Base-by-base conservation (phyloP, 2,797 vertebrate species). In the Peromyscus attwateri region DNA sequence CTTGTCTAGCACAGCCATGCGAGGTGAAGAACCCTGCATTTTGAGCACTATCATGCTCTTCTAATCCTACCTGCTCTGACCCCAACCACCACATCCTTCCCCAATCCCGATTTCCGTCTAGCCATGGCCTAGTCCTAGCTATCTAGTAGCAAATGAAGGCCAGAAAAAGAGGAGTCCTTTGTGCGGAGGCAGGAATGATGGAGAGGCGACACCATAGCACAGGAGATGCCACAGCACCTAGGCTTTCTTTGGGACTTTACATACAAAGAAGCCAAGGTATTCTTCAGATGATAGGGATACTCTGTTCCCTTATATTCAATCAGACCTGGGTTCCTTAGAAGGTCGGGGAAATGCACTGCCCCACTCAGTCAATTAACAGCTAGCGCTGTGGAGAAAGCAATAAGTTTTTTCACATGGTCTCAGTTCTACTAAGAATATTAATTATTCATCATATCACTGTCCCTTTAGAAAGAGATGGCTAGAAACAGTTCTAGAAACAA, bases 401-500 rank as follows among this genome's bases (percentile, higher is more conserved):
- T 46, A 83, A 82, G 57, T 71, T 66, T 73, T 73, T 92, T 92
- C 64, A 60, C 14, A 37, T 55, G 71, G 3, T 89, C 70, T 93
- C 87, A 95, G 43, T 84, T 89, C 73, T 77, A 73, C 0, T 64
- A 83, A 95, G 70, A 70, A 49, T 27, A 73, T 62, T 87, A 89
- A 84, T 55, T 46, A 92, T 43, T 77, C 46, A 83, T 71, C 71
- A n/a, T 71, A 37, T 95, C 77, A 76, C 2, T 57, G 8, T 88
- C 77, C 89, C 94, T 94, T 95, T 66, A 94, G 80, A 84, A 90
- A 92, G 60, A 49, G 29, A 89, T 43, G 79, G 87, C 75, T 88
- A 92, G 43, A 93, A 55, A 91, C 52, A 92, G 75, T 87, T 89
- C 66, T 79, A 96, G 62, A 90, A 96, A 92, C 60, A 23, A 91